Evolutionary conservation across 2,113 vertebrate species (phyloP).

Genomic region (Gymnarchus niloticus): DNA sequence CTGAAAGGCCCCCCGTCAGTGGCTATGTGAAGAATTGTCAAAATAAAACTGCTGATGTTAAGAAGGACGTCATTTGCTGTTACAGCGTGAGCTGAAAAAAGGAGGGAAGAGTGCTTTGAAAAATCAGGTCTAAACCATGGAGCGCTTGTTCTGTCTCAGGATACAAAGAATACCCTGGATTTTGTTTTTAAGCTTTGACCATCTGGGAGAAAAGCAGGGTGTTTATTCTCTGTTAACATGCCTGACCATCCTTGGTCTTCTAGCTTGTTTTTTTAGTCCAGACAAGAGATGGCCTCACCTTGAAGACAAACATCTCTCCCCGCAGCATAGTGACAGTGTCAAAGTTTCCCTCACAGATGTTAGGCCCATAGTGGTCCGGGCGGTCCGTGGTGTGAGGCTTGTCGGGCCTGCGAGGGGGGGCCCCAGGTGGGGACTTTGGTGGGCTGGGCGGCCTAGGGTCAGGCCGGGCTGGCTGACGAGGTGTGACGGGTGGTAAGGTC

Average conservation of each 20-base stretch:
- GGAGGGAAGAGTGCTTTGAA: background rate
- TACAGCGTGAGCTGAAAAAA: background rate
- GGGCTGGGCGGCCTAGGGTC: slow-evolving; percentile 63
- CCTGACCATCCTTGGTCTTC: background rate
- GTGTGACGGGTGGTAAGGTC: slow-evolving; percentile 68
- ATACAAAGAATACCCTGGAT: background rate
- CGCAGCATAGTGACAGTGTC: slow-evolving; percentile 85
- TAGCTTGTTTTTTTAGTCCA: background rate
- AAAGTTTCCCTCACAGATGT: slow-evolving; percentile 92
- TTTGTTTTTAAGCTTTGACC: background rate
- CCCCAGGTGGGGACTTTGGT: slow-evolving; percentile 42
- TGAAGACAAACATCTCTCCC: slow-evolving; percentile 98
- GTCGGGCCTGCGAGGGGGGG: slow-evolving; percentile 73
- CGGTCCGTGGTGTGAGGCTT: slow-evolving; percentile 68
- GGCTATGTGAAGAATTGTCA: background rate
- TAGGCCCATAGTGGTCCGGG: slow-evolving; percentile 81
- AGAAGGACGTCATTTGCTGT: no score
- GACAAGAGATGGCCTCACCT: slow-evolving; percentile 61
- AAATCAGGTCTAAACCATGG: background rate
- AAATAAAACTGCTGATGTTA: no score
- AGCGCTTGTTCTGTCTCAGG: background rate
- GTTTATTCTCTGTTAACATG: background rate
- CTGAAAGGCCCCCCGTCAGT: background rate
- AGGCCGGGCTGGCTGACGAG: slow-evolving; percentile 69
- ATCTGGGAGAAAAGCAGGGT: background rate